Conservation (phyloP, 1,140 invertebrate species). For the Drosophila sechellia region DNA sequence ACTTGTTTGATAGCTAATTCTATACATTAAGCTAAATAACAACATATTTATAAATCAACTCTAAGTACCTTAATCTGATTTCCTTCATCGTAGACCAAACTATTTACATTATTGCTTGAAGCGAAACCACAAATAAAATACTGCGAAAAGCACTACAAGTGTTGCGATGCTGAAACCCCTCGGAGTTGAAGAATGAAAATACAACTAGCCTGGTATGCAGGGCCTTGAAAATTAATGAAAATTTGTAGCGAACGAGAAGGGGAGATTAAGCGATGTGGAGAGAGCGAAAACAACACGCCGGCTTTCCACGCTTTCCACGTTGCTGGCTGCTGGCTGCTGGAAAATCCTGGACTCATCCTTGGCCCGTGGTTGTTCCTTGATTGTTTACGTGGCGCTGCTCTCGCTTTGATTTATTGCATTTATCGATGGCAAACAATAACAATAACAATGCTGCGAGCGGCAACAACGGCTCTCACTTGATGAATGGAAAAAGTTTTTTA, state of each 20-base stretch:
- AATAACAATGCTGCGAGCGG: constrained; percentile 10
- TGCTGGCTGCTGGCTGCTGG: background rate
- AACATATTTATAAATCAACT: no score
- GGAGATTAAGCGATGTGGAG: background rate
- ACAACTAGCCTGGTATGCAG: constrained; percentile 3
- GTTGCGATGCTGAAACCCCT: constrained; percentile 21
- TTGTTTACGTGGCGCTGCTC: constrained; percentile 57
- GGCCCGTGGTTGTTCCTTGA: constrained; percentile 28
- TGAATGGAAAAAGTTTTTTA: constrained; percentile 77
- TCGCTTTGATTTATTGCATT: constrained; percentile 73
- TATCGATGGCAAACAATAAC: constrained; percentile 50
- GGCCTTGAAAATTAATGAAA: constrained; percentile 41
- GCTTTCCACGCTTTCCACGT: background rate
- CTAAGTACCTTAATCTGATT: background rate
- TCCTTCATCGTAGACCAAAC: background rate
- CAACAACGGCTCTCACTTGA: constrained; percentile 44
- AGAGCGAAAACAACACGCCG: background rate
- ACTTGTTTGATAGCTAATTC: no score
- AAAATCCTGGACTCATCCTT: constrained; percentile 26
- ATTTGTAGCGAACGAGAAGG: constrained; percentile 14
- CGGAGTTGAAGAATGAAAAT: constrained; percentile 6
- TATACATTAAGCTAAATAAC: no score
- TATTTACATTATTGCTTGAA: background rate
- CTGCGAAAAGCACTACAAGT: constrained; percentile 9
- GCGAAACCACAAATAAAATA: background rate